Base-by-base conservation (phyloP, 1,140 invertebrate species). In the Brachionus asplanchnoidis region DNA sequence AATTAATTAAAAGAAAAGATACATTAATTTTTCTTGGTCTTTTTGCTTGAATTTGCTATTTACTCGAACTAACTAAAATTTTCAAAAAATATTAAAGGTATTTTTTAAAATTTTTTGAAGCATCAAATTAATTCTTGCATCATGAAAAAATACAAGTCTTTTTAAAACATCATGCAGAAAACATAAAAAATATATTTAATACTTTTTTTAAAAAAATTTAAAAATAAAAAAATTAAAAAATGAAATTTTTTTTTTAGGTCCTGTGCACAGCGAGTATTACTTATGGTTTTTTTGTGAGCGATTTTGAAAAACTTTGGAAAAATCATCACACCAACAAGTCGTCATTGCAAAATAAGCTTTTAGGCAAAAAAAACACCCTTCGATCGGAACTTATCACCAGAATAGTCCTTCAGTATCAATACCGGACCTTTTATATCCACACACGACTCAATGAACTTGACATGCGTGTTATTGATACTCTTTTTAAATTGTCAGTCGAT, bases 401-500 rank as follows among this genome's bases (percentile, higher is more conserved):
- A 28, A 36, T 82, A 60, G 65, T 82, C 53, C 40, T 82, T 14
- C 79, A 82, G 28, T 82, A 82, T 65, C 79, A 82, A 44, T 82
- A 65, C 23, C n/a, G 79, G 20, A 82, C 79, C 12, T 82, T 82
- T 17, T 68, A 82, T 66, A 23, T 82, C 2, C 53, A 82, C 20
- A 82, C 50, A 11, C n/a, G 36, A 17, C 91, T 8, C 91, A 93
- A 88, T 87, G 94, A n/a, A 90, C 94, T 28, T 89, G 90, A 78
- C 88, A 94, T 17, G 90, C 92, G 6, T 92, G 92, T 26, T 93
- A 93, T 87, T 91, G 92, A 86, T 94, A 94, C 86, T 92, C 92
- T n/a, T 46, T 85, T 85, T 53, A 80, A 32, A 44, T 68, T 84
- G 3, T 85, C 78, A 42, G 50, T 9, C 11, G 26, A 75, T 77